Evolutionary conservation across 2,113 vertebrate genomes (phyloP).

Genomic region (Sphyrna mokarran): DNA sequence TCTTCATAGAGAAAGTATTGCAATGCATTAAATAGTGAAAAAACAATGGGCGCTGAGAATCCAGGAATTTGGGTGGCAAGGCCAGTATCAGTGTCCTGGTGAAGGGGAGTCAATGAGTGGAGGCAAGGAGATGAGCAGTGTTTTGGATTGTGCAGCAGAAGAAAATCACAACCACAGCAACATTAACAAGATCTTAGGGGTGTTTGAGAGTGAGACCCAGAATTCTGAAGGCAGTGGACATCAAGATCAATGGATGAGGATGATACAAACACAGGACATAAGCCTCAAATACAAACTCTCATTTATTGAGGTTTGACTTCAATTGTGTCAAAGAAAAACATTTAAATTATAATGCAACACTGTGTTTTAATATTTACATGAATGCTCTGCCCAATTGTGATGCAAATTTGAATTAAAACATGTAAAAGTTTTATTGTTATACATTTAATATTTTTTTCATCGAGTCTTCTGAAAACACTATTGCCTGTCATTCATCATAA

Average conservation of each 20-base stretch:
- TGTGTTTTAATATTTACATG: background rate
- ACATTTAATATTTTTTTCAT: background rate
- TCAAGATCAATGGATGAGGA: background rate
- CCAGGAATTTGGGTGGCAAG: background rate
- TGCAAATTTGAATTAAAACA: background rate
- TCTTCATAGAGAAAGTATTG: background rate
- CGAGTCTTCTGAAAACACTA: background rate
- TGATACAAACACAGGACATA: background rate
- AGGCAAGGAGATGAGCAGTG: background rate
- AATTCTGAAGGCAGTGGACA: background rate
- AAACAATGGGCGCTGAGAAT: background rate
- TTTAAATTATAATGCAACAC: background rate
- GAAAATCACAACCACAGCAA: background rate
- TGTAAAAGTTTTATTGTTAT: background rate
- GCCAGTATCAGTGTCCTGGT: background rate
- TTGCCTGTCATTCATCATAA: conserved; percentile 1
- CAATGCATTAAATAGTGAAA: background rate
- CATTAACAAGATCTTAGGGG: background rate
- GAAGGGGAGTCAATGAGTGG: background rate
- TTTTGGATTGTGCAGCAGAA: background rate
- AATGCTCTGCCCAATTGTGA: background rate
- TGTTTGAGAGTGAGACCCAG: background rate
- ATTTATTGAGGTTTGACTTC: background rate
- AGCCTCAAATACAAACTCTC: background rate
- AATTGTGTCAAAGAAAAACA: background rate